phyloP scores from a whole-genome alignment of 2,113 vertebrate species.

The Dasyurus viverrinus region DNA sequence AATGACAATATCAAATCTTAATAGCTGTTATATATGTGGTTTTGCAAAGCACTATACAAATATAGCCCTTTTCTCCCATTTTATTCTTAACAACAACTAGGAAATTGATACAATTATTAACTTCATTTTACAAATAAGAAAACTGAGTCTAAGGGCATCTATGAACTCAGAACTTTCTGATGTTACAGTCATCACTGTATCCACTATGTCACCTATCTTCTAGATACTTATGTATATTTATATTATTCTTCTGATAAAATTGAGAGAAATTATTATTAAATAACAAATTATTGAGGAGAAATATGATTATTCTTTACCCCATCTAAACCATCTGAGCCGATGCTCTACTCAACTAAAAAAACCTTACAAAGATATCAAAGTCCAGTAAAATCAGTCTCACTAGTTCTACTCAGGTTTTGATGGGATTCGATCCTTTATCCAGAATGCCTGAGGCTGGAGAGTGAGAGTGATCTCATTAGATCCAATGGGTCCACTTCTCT shows the following conservation, averaged over 20 bases:
- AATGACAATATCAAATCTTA: neutral
- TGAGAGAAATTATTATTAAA: too few species aligned
- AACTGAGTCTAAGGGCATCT: neutral
- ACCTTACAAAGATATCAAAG: too few species aligned
- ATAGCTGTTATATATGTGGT: neutral
- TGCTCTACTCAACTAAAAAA: too few species aligned
- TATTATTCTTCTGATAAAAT: neutral
- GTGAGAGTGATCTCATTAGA: too few species aligned
- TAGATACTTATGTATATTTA: neutral
- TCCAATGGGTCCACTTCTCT: too few species aligned
- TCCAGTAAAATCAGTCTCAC: too few species aligned
- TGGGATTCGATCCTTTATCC: too few species aligned
- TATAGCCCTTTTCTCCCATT: neutral
- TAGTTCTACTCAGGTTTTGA: too few species aligned
- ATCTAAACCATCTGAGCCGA: too few species aligned
- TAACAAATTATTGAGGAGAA: too few species aligned
- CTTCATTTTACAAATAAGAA: neutral
- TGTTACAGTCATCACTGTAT: neutral
- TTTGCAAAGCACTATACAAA: neutral
- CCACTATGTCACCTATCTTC: neutral
- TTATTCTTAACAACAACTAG: neutral
- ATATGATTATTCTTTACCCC: too few species aligned
- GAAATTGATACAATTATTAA: neutral
- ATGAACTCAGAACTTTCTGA: neutral
- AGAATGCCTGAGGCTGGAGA: too few species aligned